Base-by-base conservation (phyloP, 2,113 vertebrate genomes). In the Coptodon bakossiorum region DNA sequence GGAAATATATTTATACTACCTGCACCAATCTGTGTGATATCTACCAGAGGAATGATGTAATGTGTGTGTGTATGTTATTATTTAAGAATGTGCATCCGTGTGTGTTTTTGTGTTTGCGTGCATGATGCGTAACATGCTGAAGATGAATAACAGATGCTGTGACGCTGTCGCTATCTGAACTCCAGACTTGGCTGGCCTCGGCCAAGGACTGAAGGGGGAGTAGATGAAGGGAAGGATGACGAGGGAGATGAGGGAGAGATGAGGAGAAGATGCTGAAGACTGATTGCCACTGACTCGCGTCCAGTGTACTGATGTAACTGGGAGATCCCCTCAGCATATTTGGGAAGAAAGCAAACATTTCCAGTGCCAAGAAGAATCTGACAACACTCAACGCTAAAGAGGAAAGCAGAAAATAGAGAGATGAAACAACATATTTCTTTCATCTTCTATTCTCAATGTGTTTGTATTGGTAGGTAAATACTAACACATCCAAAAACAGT, bases 141-240 rank as follows among this genome's bases (percentile, higher is more conserved):
- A 82, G 89, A 94, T 92, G 76, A 85, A 81, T 87, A 88, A 56
- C 87, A 94, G 90, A 91, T 81, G 87, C 13, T 66, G 43, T 63
- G 90, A 91, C 66, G 87, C 13, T 66, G 43, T 68, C 61, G 59
- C 40, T 50, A 91, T 88, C 40, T 81, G 86, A 92, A 83, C 84
- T 86, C 68, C 81, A 92, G 83, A 89, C 86, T 52, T 53, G 31
- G 79, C 52, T 10, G 43, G 59, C 83, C 80, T 82, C 6, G 2
- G 56, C 57, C 36, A 63, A 85, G 8, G 84, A 90, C 34, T 84
- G 80, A 88, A 79, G 78, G 52, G 45, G 82, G 83, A 48, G 79
- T 84, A 91, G 79, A 91, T 79, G 80, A 90, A 71, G 84, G 31
- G 68, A 68, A 79, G 38, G 86, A 88, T 63, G n/a, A 82, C 43